phyloP scores from a whole-genome alignment of 2,797 vertebrate species.

The Simalia tracyae region DNA sequence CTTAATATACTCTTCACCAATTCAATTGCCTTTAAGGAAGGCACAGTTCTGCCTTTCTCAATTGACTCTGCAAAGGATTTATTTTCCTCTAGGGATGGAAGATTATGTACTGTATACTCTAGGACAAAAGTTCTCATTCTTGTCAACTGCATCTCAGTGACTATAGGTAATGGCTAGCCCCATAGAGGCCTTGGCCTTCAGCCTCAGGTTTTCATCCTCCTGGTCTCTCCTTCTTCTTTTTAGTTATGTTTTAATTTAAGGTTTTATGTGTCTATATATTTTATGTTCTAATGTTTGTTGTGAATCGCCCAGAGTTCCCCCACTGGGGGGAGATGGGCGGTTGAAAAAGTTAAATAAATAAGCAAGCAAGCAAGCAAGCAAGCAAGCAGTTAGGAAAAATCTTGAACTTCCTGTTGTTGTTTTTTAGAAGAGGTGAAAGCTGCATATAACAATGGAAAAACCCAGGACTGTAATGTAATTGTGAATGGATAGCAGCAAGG shows the following conservation, averaged over 20 bases:
- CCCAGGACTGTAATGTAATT: background rate
- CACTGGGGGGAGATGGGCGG: too few species aligned
- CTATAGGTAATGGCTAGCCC: background rate
- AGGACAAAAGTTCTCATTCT: background rate
- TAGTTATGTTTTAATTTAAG: too few species aligned
- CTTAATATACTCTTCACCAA: background rate
- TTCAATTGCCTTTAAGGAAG: background rate
- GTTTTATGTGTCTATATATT: too few species aligned
- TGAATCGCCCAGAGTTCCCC: too few species aligned
- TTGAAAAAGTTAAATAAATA: too few species aligned
- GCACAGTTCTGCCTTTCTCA: background rate
- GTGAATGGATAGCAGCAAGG: background rate
- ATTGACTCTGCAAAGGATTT: background rate
- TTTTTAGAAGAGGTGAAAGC: background rate
- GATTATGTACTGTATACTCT: background rate
- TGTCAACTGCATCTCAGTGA: background rate
- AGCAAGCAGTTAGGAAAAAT: background rate
- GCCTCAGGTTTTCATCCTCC: too few species aligned
- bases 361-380: too few species aligned
- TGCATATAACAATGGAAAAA: background rate
- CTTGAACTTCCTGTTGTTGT: background rate
- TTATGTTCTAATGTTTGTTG: too few species aligned
- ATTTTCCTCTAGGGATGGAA: background rate
- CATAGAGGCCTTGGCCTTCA: too few species aligned
- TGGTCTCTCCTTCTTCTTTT: too few species aligned